Base-by-base conservation (phyloP, 2,113 vertebrate species). In the Apistogramma diplotaenia region DNA sequence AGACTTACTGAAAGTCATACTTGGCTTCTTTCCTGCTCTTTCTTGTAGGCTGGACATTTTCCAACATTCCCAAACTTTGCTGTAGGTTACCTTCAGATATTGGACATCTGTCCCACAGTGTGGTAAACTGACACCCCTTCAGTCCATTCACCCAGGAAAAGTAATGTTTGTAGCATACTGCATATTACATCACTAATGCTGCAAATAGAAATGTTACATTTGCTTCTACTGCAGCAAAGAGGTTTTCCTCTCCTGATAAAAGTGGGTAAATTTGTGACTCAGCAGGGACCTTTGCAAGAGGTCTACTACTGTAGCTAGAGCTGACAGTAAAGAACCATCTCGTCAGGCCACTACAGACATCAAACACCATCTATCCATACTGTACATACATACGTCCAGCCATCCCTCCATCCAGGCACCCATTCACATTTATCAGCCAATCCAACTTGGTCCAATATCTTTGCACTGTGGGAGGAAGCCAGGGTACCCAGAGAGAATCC, bases 201-300 rank as follows among this genome's bases (percentile, higher is more conserved):
- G 62, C 25, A 70, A 70, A 23, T 29, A 70, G 62, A 70, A 70
- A 70, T 49, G 25, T 49, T 49, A 49, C 62, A 19, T 25, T 11
- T 70, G 23, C 40, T 70, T 0, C 3, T 29, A 49, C 25, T 29
- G 40, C 25, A 49, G 1, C 0, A 4, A n/a, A 46, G 16, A 70
- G 9, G 40, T 23, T 70, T 25, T 49, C 2, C 23, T 0, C 23
- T 11, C 23, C 0, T 4, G 23, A 11, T 5, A 1, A 3, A 46
- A 70, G 40, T 49, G 49, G 40, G 40, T 12, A 49, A 23, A 49
- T 70, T 70, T 70, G 40, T 29, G 62, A 70, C 27, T 70, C n/a
- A 54, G 25, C 19, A 33, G 27, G 9, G 2, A 33, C 21, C 46
- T 43, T 70, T 70, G 46, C 9, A 19, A 53, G 31, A 53, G 65